phyloP scores from a whole-genome alignment of 2,888 invertebrate species.

The Hydrotaea diabolus region DNA sequence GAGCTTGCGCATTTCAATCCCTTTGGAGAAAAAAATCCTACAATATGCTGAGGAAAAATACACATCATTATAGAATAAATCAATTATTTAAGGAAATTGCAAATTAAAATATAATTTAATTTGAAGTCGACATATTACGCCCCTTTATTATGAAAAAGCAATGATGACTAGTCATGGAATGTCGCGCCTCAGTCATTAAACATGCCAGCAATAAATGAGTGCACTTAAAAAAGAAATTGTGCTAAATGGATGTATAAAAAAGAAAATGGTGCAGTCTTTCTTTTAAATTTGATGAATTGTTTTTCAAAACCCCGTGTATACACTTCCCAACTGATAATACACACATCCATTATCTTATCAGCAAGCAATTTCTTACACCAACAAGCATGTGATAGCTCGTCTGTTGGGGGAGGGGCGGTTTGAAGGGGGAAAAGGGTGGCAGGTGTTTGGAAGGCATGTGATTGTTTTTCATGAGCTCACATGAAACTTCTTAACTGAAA shows the following conservation, averaged over 20 bases:
- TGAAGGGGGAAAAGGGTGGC: slow-evolving; percentile 57
- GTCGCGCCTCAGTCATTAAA: background rate
- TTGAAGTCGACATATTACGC: background rate
- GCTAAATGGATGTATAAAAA: too few relatives aligned
- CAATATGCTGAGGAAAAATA: background rate
- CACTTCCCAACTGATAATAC: background rate
- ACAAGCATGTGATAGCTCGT: slow-evolving; percentile 61
- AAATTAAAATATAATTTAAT: slow-evolving; percentile 7
- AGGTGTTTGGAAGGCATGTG: slow-evolving; percentile 72
- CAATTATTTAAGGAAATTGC: slow-evolving; percentile 10
- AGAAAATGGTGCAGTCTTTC: background rate
- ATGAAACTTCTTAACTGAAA: slow-evolving; percentile 14
- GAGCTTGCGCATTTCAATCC: slow-evolving; percentile 60
- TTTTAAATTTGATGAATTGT: background rate
- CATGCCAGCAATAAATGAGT: background rate
- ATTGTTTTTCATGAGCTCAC: slow-evolving; percentile 67
- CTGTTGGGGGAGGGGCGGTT: background rate
- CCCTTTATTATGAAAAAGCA: slow-evolving; percentile 13
- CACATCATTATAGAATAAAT: background rate
- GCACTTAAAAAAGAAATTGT: background rate
- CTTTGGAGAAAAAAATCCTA: background rate
- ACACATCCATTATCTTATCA: slow-evolving; percentile 52
- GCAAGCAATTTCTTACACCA: slow-evolving; percentile 37
- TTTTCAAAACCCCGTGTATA: background rate
- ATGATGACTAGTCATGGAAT: background rate